Evolutionary conservation across 2,113 vertebrate genomes (phyloP), one percentile per base, ranked within the genome.

Genomic region (Hydrolagus affinis): DNA sequence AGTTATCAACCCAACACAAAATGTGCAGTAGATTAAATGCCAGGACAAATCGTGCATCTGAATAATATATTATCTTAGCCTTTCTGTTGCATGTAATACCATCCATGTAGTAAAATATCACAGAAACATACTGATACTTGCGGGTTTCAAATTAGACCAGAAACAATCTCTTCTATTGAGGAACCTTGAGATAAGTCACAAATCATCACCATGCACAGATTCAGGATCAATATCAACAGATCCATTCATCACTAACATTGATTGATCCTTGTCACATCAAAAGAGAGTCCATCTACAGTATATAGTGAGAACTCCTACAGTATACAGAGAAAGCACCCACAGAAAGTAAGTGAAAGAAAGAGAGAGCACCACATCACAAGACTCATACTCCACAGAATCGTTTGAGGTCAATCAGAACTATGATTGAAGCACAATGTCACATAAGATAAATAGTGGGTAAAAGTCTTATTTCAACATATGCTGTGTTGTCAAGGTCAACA

Each of bases 191-290:
- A 88, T 25, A 85, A 80, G 85, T 85, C 86, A 87, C 87, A 88
- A 88, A 80, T 87, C 87, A 88, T 86, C 85, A 87, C 90, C 90
- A 91, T 91, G 91, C 89, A 90, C 88, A 86, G 87, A 91, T 89
- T 87, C 86, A 87, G 86, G 88, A 85, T 86, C 88, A 90, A 87
- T 87, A 90, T 90, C 89, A 91, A 88, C 92, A 92, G 89, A 90
- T 86, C 83, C 87, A 90, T 93, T 93, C 92, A 93, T 91, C 91
- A 91, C 89, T 88, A 89, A 88, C n/a, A 2, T 30, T 75, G 32
- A 56, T 9, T 12, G 9, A 75, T 75, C 19, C 10, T 75, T 57
- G 8, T 75, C 17, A 75, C 1, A 56, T 44, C 44, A 44, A 44
- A 44, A 44, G 30, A 57, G 32, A 75, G 32, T 8, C 30, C 32